Base-by-base conservation (phyloP, 2,113 vertebrate genomes). In the Pantherophis guttatus region DNA sequence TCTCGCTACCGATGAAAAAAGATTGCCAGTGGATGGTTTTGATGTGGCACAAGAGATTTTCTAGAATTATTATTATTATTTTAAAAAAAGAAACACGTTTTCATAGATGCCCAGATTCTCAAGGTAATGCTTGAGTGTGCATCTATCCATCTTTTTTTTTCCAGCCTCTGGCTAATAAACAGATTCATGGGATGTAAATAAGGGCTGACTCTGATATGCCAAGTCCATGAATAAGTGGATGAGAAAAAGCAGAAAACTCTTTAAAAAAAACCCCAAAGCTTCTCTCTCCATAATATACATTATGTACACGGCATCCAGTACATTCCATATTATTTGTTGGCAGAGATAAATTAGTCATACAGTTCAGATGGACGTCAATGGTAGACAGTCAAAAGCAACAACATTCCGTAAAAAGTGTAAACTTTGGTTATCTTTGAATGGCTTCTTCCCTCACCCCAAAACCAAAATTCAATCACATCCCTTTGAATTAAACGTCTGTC, bases 261-360 rank as follows among this genome's bases (percentile, higher is more conserved):
- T 93, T 50, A 96, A 94, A 97, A 97, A 57, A 55, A 3, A 15
- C 0, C 97, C 0, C 97, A 98, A 98, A 96, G 8, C 33, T 23
- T 24, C 29, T 21, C 70, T 85, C 26, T 90, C 48, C 2, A 96
- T 97, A 98, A 96, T 98, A 97, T 97, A 97, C 97, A 98, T 17
- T 86, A 98, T 98, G 97, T 98, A 98, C 98, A 98, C 92, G 94
- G 97, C 94, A 97, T 96, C 95, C 95, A 95, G 97, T 97, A n/a
- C 92, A 90, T 98, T 98, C 93, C 86, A 7, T 62, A 97, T 98
- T 93, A 96, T 95, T 95, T 91, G 5, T 94, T 97, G 97, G 96
- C 96, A 96, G 90, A 96, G 97, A 97, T 97, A 97, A 97, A 97
- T 94, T 87, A 98, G 94, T 96, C 95, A 97, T 96, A 95, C 62